Evolutionary conservation across 2,797 vertebrate genomes (phyloP), one percentile per base, ranked within the genome.

Genomic region (Liparis tanakae): DNA sequence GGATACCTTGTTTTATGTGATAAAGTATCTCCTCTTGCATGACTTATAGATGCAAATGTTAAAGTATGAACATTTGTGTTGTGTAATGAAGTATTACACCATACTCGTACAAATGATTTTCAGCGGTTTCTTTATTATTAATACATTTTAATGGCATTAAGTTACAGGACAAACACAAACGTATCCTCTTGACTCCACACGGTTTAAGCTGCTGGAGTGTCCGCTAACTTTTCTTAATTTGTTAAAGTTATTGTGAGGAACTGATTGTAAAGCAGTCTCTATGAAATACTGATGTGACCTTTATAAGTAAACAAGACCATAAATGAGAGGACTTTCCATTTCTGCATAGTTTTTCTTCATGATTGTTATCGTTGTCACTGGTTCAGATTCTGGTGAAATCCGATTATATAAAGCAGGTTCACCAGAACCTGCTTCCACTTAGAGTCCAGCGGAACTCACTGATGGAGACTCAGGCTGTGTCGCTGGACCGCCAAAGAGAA

Each of bases 1-100:
- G 67, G 34, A 69, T 72, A 76, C 67, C 12, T 6, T 64, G 34
- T 30, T 58, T 61, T 17, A 34, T 14, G 33, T 44, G 41, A 51
- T 7, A 61, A 12, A 54, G 37, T 0, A 67, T n/a, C 54, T 57
- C 2, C 6, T 25, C 4, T 41, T 41, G 20, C 22, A 54, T 34
- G 18, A 44, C 13, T 36, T 41, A 70, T 25, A 55, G 3, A 2
- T 76, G 69, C 55, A 41, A 36, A 17, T 57, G 43, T 12, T 34
- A 17, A 66, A 25, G 15, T 43, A 46, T 1, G 30, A 48, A 34
- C 2, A 2, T 30, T 54, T 12, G 36, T 39, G 8, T 43, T 43
- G 3, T 41, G 18, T 62, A 61, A n/a, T 41, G 57, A 15, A 62
- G 1, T 18, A 44, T 44, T 17, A 44, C 43, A 18, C 62, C 37